Base-by-base conservation (phyloP, 2,888 invertebrate genomes). In the Latheticus oryzae region DNA sequence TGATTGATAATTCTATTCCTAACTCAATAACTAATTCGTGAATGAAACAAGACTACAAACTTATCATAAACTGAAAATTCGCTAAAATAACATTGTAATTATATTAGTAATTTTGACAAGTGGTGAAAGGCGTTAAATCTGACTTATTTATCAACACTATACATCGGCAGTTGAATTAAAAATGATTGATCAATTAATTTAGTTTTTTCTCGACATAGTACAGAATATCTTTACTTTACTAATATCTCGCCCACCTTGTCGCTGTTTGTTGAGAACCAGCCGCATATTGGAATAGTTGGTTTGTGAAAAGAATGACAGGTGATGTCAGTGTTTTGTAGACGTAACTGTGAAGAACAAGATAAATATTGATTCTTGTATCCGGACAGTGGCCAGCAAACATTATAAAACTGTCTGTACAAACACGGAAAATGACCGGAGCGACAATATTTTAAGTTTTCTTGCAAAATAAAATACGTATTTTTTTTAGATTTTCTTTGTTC, bases 371-470 rank as follows among this genome's bases (percentile, higher is more conserved):
- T 64, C 61, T 62, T 52, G 50, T 24, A 60, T 65, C 51, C 67
- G 68, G 70, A 70, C 70, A 68, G 70, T 70, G 70, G 70, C 68
- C 68, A 63, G 68, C 62, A 70, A 68, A 68, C 65, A 68, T 63
- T 60, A 64, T 68, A 65, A 63, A 65, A 65, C 65, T 62, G 59
- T 64, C 62, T 66, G 60, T 61, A 54, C 68, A 68, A 68, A 66
- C 65, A 68, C 59, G 63, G 65, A 61, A 63, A 63, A 63, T 57
- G 55, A 48, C 24, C 55, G 30, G 26, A 13, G 13, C 21, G 51
- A 9, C 40, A 26, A 43, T 32, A 30, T 37, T 47, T 35, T n/a
- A n/a, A 21, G 5, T 7, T 21, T 7, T 21, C 5, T 21, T 21
- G 5, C 21, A 5, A 21, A 21, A 5, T 5, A 4, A 21, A 4